Conservation (phyloP, 2,113 vertebrate species). For the Sclerurus mexicanus region DNA sequence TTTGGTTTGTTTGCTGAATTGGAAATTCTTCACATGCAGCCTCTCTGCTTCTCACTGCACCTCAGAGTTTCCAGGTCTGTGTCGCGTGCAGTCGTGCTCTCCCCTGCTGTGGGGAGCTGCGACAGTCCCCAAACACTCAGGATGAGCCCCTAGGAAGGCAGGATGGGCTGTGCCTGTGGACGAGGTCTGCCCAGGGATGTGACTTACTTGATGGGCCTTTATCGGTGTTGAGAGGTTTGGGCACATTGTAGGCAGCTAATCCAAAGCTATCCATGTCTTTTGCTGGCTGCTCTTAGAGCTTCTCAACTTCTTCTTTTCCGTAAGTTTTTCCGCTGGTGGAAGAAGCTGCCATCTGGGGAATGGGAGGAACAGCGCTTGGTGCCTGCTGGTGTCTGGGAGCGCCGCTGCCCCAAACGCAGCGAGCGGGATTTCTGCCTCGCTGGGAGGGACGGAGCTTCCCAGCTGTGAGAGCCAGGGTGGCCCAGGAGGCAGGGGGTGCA, state of each 20-base stretch:
- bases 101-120: fast-evolving
- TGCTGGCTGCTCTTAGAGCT: not conserved
- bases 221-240: not conserved
- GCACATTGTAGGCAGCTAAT: fast-evolving
- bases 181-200: not conserved
- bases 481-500: not conserved
- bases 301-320: fast-evolving
- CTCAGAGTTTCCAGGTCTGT: not conserved
- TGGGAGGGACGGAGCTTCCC: not conserved
- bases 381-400: not conserved
- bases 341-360: not conserved
- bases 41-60: not conserved
- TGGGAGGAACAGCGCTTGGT: not conserved
- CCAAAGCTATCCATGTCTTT: fast-evolving
- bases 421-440: not conserved
- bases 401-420: fast-evolving
- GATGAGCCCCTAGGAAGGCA: fast-evolving
- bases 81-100: fast-evolving
- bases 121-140: fast-evolving
- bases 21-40: fast-evolving
- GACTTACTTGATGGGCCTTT: not conserved
- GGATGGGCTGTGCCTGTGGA: not conserved
- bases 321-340: not conserved
- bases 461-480: not conserved
- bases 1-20: not conserved